Evolutionary conservation across 2,888 invertebrate species (phyloP).

Genomic region (Metopia argyrocephala): DNA sequence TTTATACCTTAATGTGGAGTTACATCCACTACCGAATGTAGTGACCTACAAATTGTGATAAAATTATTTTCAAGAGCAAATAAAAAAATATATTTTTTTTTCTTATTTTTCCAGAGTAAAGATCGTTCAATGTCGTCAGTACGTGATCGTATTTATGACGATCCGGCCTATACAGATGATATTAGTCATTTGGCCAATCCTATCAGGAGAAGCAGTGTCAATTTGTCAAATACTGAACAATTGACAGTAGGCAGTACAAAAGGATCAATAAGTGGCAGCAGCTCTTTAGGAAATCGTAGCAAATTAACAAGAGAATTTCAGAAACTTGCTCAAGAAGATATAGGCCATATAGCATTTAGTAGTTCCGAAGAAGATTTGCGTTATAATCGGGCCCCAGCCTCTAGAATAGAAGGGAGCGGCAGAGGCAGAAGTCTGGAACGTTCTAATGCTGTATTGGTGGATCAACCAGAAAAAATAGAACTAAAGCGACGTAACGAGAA

Average conservation of each 20-base stretch:
- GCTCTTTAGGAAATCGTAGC: slow-evolving; percentile 72
- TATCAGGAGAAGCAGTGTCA: slow-evolving; percentile 71
- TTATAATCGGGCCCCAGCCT: slow-evolving; percentile 64
- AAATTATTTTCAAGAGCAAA: background rate
- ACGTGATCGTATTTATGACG: slow-evolving; percentile 78
- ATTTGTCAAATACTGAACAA: slow-evolving; percentile 65
- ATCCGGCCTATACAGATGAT: slow-evolving; percentile 78
- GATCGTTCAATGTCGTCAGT: slow-evolving; percentile 76
- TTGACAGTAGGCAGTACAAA: slow-evolving; percentile 51
- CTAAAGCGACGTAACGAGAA: slow-evolving; percentile 45
- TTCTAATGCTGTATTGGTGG: slow-evolving; percentile 60
- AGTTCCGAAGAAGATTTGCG: slow-evolving; percentile 70
- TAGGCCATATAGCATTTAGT: slow-evolving; percentile 69
- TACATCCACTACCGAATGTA: too few species aligned
- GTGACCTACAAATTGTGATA: too few species aligned
- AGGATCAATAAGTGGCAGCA: slow-evolving; percentile 64
- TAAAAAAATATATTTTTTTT: background rate
- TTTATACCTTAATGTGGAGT: too few species aligned
- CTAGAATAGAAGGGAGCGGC: slow-evolving; percentile 62
- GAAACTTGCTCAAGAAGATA: slow-evolving; percentile 70
- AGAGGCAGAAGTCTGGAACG: slow-evolving; percentile 75
- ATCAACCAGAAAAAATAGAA: slow-evolving; percentile 70
- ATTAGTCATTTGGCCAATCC: slow-evolving; percentile 78
- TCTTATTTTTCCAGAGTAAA: slow-evolving; percentile 71
- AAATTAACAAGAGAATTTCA: slow-evolving; percentile 73